Percentiles rank a stretch among this genome's conserved stretches.
Conservation (phyloP, 2,797 vertebrate species). For the Sitta carolinensis region DNA sequence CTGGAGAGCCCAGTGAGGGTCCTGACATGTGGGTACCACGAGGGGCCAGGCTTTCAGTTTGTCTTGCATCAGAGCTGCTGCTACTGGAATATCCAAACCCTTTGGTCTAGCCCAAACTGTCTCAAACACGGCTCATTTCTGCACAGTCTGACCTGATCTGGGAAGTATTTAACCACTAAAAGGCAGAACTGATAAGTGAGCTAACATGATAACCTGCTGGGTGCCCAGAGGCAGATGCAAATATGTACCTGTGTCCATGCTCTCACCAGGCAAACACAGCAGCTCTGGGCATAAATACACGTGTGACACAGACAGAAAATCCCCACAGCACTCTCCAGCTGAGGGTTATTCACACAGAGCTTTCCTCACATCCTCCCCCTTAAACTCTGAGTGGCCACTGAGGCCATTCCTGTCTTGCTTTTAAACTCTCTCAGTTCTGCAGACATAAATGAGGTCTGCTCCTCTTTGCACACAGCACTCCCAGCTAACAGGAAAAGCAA, state of each 20-base stretch:
- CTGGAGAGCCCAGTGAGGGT: background rate
- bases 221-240: background rate
- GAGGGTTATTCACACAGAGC: background rate
- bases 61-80: background rate
- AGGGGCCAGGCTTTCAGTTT: fast-evolving
- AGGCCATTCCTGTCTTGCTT: background rate
- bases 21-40: fast-evolving
- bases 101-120: background rate
- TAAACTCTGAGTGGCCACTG: background rate
- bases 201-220: background rate
- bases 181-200: fast-evolving
- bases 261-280: background rate
- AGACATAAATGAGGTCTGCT: background rate
- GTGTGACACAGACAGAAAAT: fast-evolving
- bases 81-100: background rate
- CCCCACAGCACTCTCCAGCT: background rate
- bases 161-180: background rate
- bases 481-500: constrained; percentile 3
- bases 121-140: background rate
- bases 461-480: background rate
- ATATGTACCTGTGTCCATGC: fast-evolving
- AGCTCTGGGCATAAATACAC: background rate
- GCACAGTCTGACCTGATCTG: background rate
- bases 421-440: background rate
- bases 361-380: background rate